Evolutionary conservation across 2,797 vertebrate genomes (phyloP), one percentile per base, ranked within the genome.

Genomic region (Periophthalmus magnuspinnatus): DNA sequence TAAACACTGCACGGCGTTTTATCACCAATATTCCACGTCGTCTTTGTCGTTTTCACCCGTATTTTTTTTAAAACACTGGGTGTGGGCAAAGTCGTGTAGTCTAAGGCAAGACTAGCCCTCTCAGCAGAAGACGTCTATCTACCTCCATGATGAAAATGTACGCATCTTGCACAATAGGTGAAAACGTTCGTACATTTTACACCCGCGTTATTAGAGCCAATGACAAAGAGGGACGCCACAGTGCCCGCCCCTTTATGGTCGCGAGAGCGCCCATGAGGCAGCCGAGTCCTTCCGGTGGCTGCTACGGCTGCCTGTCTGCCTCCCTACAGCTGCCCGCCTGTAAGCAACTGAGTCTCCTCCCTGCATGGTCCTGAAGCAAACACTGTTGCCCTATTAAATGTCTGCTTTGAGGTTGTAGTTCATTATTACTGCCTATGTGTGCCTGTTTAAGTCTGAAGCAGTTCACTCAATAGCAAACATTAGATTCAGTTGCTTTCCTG

Each of bases 201-300:
- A 81, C 85, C 58, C 5, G 19, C 19, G 7, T 17, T 10, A 34
- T 62, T 21, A 34, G 68, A 80, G 77, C 91, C 89, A 92, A 92
- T 91, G 34, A 70, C 47, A 77, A 71, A 57, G 62, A 69, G 67
- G 67, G 0, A 66, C 34, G 24, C 61, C 47, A 6, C 3, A 86
- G 70, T 75, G 61, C 84, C 90, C 89, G 85, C 91, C 91, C 85
- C 82, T 76, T 47, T 24, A 1, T n/a, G 54, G 52, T 82, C 70
- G 78, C 68, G 1, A 10, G 32, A 55, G 16, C 0, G 45, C 67
- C 67, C 65, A 69, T 62, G 67, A 64, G 67, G 77, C 64, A 38
- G 82, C 6, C 60, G 71, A 72, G 72, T 83, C 54, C 81, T 84
- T 85, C 84, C 84, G 85, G 84, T 57, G 54, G 65, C 78, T 57